Percentiles rank a stretch among this genome's conserved stretches.
Evolutionary conservation across 2,797 vertebrate genomes (phyloP).

Genomic region (Phylloscopus collybita): DNA sequence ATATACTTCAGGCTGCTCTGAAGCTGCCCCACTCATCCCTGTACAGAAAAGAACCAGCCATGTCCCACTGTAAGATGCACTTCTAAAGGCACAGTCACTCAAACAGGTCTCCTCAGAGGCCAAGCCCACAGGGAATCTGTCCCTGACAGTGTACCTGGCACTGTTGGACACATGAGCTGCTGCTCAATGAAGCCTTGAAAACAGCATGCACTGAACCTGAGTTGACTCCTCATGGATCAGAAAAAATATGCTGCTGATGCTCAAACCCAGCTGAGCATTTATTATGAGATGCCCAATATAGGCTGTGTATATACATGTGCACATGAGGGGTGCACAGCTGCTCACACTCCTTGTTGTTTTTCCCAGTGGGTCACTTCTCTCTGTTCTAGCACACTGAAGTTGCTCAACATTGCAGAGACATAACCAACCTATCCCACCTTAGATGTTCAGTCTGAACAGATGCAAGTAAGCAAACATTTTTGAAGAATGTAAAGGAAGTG

Average conservation of each 20-base stretch:
- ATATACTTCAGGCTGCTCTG: neutral
- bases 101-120: neutral
- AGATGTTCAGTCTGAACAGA: neutral
- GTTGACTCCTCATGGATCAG: neutral
- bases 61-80: fast-evolving
- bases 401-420: fast-evolving
- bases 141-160: fast-evolving
- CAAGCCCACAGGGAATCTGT: neutral
- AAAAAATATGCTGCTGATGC: neutral
- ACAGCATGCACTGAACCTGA: neutral
- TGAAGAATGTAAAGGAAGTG: neutral
- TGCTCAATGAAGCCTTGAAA: neutral
- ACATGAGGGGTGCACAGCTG: neutral
- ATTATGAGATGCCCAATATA: fast-evolving
- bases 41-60: neutral
- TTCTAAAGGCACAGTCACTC: neutral
- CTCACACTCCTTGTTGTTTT: neutral
- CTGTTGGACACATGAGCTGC: fast-evolving
- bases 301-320: too few species aligned
- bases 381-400: neutral
- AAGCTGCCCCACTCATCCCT: neutral
- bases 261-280: neutral
- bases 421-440: neutral
- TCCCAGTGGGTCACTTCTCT: neutral
- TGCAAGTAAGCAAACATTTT: neutral